These are phyloP conservation scores for Eumeta japonica DNA, from an alignment of 1,140 invertebrate species.

Conservation along the genomic window DNA sequence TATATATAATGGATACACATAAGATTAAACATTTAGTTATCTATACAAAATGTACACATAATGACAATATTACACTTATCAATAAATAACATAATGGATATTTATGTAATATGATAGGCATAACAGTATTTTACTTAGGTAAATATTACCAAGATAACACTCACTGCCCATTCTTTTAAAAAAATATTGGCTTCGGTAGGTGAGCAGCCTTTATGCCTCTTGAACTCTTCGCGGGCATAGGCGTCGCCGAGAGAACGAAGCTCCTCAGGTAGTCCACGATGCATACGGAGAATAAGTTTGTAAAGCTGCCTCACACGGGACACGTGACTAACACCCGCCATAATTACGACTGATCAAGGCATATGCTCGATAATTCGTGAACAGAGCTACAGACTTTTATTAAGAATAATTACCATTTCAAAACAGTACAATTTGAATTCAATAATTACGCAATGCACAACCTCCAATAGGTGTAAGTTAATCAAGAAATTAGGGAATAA, in stretches of 20 bases:
- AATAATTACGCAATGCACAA: conserved; percentile 1
- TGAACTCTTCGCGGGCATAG: conserved; percentile 90
- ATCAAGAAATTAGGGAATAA: too few species aligned
- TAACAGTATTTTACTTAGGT: too few species aligned
- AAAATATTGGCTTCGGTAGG: conserved; percentile 76
- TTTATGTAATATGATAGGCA: too few species aligned
- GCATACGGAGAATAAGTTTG: conserved; percentile 83
- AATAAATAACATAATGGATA: too few species aligned
- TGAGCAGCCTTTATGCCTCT: conserved; percentile 80
- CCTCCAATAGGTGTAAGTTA: conserved; percentile 5
- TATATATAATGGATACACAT: too few species aligned
- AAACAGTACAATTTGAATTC: not conserved
- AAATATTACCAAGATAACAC: conserved; percentile 27
- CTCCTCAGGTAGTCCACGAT: conserved; percentile 77
- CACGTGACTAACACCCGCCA: conserved; percentile 52
- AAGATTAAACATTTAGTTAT: too few species aligned
- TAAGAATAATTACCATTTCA: not conserved
- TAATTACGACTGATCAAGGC: conserved; percentile 6
- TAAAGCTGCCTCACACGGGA: conserved; percentile 76
- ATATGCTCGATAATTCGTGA: not conserved
- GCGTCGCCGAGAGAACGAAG: conserved; percentile 74
- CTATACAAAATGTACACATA: too few species aligned
- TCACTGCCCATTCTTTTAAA: conserved; percentile 87
- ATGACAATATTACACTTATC: too few species aligned
- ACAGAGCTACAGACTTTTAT: not conserved